Conservation (phyloP, 2,797 vertebrate genomes). For the Poeciliopsis presidionis region DNA sequence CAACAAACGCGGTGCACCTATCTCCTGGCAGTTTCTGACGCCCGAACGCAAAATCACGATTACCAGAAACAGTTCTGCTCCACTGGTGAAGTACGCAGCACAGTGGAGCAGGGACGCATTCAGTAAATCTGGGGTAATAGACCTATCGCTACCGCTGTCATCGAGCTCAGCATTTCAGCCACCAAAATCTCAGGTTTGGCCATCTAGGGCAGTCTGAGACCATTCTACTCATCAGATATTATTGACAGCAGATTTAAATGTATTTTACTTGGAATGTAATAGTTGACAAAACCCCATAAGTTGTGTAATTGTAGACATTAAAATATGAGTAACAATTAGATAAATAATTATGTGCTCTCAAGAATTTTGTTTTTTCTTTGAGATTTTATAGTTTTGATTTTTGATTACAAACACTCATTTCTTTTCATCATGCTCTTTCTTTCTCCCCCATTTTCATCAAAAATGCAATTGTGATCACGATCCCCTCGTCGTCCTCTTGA, state of each 20-base stretch:
- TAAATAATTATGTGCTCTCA: neutral
- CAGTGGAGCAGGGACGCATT: no score
- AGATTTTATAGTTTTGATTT: slow-evolving; percentile 17
- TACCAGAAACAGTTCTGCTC: no score
- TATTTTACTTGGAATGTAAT: neutral
- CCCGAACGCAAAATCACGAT: no score
- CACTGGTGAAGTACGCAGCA: no score
- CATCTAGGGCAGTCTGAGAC: neutral
- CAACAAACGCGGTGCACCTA: no score
- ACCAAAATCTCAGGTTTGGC: neutral
- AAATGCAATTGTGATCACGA: slow-evolving; percentile 51
- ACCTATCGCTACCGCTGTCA: neutral
- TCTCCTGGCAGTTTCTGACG: no score
- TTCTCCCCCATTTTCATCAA: slow-evolving; percentile 34
- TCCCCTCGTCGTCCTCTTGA: slow-evolving; percentile 28
- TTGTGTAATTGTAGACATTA: neutral
- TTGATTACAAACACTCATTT: slow-evolving; percentile 19
- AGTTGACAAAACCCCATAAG: neutral
- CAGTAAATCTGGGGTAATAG: no score
- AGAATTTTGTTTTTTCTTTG: slow-evolving; percentile 2
- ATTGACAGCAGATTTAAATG: neutral
- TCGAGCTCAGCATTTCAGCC: neutral
- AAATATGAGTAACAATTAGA: neutral
- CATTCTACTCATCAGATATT: neutral
- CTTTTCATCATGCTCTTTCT: slow-evolving; percentile 23